Evolutionary conservation across 2,797 vertebrate species (phyloP).

Genomic region (Lophius americanus): DNA sequence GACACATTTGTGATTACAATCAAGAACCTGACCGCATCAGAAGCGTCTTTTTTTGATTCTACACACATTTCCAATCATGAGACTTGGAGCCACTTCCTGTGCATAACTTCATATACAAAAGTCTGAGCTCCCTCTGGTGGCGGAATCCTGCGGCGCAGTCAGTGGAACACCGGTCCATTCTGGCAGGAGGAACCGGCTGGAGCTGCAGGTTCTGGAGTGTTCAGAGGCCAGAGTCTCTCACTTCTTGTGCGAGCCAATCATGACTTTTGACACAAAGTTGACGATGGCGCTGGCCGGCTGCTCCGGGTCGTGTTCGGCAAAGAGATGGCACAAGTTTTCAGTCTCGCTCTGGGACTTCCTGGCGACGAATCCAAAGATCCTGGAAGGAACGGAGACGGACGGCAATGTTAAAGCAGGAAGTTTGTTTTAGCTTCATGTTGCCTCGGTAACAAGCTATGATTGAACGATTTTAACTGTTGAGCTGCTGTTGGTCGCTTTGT

Average conservation of each 20-base stretch:
- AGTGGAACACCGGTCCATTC: conserved; percentile 9
- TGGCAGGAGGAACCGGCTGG: conserved; percentile 20
- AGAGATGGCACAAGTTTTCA: conserved; percentile 94
- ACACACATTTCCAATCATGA: background rate
- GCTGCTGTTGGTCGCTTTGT: too few species aligned
- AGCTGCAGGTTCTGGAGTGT: conserved; percentile 17
- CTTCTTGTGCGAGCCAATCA: conserved; percentile 94
- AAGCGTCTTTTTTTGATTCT: background rate
- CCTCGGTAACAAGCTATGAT: too few species aligned
- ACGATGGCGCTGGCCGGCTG: conserved; percentile 97
- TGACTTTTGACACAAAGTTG: conserved; percentile 98
- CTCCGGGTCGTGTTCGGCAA: conserved; percentile 95
- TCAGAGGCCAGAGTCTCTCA: conserved; percentile 27
- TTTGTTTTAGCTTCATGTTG: too few species aligned
- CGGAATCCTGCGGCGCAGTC: conserved; percentile 32
- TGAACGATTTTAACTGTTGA: too few species aligned
- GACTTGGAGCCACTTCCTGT: too few species aligned
- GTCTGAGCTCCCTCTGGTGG: conserved; percentile 57
- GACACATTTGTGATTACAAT: conserved; percentile 4
- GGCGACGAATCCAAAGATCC: conserved; percentile 95
- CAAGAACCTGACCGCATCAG: too few species aligned
- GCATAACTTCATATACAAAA: background rate
- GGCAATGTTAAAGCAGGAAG: background rate
- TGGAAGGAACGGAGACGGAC: conserved; percentile 51
- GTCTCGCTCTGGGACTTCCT: conserved; percentile 92